Evolutionary conservation across 2,113 vertebrate genomes (phyloP).

Genomic region (Dipodomys ordii): DNA sequence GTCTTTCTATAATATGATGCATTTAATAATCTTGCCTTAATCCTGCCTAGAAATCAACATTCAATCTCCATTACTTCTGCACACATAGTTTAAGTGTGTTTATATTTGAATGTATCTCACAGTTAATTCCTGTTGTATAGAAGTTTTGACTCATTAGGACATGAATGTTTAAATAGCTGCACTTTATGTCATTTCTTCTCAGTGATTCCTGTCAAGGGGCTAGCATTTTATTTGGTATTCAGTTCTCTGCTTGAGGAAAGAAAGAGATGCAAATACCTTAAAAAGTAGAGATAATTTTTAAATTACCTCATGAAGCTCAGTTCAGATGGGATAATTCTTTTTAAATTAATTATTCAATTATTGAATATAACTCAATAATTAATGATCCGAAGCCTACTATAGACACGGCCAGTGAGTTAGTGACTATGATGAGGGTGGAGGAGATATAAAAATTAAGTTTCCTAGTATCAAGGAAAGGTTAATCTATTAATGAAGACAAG

Average conservation of each 20-base stretch:
- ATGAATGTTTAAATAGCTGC: constrained; percentile 33
- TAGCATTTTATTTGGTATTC: constrained; percentile 4
- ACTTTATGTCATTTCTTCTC: not conserved
- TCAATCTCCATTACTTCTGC: not conserved
- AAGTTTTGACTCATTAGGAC: not conserved
- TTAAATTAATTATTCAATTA: constrained; percentile 19
- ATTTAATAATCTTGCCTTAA: not conserved
- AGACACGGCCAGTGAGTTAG: not conserved
- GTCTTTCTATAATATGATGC: not conserved
- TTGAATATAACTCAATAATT: constrained; percentile 34
- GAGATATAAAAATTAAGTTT: not conserved
- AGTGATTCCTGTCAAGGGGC: not conserved
- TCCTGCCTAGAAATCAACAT: not conserved
- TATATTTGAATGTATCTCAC: constrained; percentile 4
- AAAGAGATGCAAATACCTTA: constrained; percentile 1
- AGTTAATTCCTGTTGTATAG: not conserved
- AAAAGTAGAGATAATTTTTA: not conserved
- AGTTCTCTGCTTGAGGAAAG: not conserved
- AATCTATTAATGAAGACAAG: constrained; percentile 34
- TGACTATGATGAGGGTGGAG: not conserved
- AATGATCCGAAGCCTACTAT: not conserved
- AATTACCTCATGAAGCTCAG: not conserved
- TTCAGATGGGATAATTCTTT: not conserved
- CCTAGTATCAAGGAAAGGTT: constrained; percentile 26
- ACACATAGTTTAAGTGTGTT: not conserved